Evolutionary conservation across 2,797 vertebrate species (phyloP).

Genomic region (Podarcis siculus): DNA sequence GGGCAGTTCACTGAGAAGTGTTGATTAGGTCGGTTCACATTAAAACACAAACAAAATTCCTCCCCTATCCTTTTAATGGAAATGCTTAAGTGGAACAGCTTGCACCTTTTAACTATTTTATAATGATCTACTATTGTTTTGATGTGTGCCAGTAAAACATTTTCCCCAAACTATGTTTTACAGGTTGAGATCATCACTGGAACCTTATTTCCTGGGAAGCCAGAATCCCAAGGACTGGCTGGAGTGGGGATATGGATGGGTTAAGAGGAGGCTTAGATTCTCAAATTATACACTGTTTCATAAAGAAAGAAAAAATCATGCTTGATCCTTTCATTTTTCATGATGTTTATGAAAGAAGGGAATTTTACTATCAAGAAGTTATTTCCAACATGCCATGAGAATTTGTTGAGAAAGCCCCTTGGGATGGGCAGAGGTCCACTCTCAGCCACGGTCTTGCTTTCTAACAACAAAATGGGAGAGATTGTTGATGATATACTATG

Average conservation of each 20-base stretch:
- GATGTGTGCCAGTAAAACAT: too few relatives aligned
- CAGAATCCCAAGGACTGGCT: neutral
- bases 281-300: conserved; percentile 7
- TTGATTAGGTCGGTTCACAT: too few relatives aligned
- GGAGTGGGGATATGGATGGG: neutral
- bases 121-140: neutral
- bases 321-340: conserved; percentile 20
- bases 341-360: conserved; percentile 36
- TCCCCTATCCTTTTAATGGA: neutral
- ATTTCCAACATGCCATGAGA: conserved; percentile 45
- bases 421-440: conserved; percentile 36
- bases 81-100: neutral
- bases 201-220: neutral
- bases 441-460: neutral
- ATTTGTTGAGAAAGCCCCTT: conserved; percentile 37
- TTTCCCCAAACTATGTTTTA: neutral
- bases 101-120: neutral
- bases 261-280: neutral
- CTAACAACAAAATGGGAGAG: conserved; percentile 26
- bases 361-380: conserved; percentile 28
- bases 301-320: neutral
- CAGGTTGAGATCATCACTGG: neutral
- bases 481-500: conserved; percentile 10
- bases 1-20: too few relatives aligned
- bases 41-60: too few relatives aligned